phyloP scores from a whole-genome alignment of 2,888 invertebrate species.

The Cheilosia pagana region DNA sequence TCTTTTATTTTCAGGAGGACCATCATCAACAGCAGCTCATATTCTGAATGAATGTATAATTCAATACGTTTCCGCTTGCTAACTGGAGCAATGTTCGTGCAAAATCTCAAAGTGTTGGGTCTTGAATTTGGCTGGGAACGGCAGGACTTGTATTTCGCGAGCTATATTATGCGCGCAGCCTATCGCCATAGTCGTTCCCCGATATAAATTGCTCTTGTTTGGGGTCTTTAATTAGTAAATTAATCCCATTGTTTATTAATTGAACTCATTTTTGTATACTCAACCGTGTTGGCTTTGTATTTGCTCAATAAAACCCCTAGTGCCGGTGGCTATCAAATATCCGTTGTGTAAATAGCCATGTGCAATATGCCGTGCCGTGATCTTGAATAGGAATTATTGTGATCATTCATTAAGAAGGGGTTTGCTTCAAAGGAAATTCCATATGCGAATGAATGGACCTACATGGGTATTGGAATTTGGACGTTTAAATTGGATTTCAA shows the following conservation, averaged over 20 bases:
- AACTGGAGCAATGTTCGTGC: constrained; percentile 45
- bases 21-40: constrained; percentile 39
- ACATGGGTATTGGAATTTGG: constrained; percentile 48
- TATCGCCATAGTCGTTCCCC: constrained; percentile 6
- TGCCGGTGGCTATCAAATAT: constrained; percentile 73
- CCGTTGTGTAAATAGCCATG: constrained; percentile 64
- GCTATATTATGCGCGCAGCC: constrained; percentile 10
- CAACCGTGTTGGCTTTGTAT: constrained; percentile 70
- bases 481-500: constrained; percentile 58
- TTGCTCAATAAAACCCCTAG: constrained; percentile 48
- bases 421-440: constrained; percentile 58
- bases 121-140: constrained; percentile 61
- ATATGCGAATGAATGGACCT: constrained; percentile 46
- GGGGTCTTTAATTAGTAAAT: constrained; percentile 83
- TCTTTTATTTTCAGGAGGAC: constrained; percentile 49
- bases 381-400: constrained; percentile 68
- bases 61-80: constrained; percentile 70
- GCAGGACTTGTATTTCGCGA: constrained; percentile 42
- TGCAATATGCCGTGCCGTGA: constrained; percentile 64
- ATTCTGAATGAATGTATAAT: constrained; percentile 44
- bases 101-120: constrained; percentile 58
- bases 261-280: constrained; percentile 76
- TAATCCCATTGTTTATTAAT: constrained; percentile 83
- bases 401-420: constrained; percentile 62
- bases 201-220: constrained; percentile 67